phyloP scores from a whole-genome alignment of 2,888 invertebrate species.

The Electrophaes corylata region DNA sequence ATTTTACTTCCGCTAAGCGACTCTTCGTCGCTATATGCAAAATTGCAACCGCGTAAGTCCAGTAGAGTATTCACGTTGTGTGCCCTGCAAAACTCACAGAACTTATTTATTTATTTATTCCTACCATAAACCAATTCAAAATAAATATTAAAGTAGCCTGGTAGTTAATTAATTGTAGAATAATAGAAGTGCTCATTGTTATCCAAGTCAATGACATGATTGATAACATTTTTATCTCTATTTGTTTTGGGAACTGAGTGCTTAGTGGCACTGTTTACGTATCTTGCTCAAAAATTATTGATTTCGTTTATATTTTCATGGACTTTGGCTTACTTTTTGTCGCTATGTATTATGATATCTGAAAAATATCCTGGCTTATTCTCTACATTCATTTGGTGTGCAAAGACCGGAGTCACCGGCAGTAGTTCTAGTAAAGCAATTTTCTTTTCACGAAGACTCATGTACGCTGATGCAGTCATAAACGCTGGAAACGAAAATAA shows the following conservation, averaged over 20 bases:
- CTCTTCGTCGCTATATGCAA: conserved; percentile 81
- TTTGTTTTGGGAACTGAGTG: conserved; percentile 43
- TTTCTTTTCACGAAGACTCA: conserved; percentile 70
- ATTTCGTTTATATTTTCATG: conserved; percentile 1
- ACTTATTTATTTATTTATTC: too few relatives aligned
- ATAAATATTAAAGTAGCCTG: conserved; percentile 51
- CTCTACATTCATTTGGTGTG: conserved; percentile 81
- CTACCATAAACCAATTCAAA: too few relatives aligned
- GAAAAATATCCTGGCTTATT: conserved; percentile 84
- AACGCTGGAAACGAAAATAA: conserved; percentile 73
- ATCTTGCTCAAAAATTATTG: background rate
- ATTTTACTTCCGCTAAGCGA: conserved; percentile 84
- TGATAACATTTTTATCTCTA: conserved; percentile 78
- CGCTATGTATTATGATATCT: conserved; percentile 85
- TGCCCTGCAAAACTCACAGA: conserved; percentile 58
- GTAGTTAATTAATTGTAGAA: conserved; percentile 59
- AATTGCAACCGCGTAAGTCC: conserved; percentile 83
- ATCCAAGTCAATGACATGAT: conserved; percentile 65
- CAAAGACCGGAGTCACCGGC: conserved; percentile 84
- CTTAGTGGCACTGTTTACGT: background rate
- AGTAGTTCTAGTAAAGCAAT: conserved; percentile 76
- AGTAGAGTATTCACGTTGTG: conserved; percentile 83
- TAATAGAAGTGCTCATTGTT: conserved; percentile 60
- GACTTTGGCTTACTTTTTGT: conserved; percentile 75
- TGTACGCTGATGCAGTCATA: conserved; percentile 83